Conservation (phyloP, 2,888 invertebrate species). For the Epirrita christyi region DNA sequence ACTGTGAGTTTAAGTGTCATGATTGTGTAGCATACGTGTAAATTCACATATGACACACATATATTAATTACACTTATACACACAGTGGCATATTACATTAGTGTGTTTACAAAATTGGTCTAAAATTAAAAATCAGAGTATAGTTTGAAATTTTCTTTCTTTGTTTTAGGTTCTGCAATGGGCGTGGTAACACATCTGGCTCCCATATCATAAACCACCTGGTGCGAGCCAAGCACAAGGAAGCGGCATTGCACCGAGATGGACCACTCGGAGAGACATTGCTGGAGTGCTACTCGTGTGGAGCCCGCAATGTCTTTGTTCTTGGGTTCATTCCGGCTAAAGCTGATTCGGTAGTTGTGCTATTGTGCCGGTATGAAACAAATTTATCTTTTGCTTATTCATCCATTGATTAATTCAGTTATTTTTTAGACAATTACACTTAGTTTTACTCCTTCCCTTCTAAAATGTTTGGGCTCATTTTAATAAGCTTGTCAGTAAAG, state of each 20-base stretch:
- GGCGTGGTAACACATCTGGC: constrained; percentile 98
- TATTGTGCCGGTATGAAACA: constrained; percentile 91
- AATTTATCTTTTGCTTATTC: neutral
- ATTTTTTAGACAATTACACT: no score
- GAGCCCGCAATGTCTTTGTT: constrained; percentile 98
- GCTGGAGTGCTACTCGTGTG: constrained; percentile 99
- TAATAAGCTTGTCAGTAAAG: no score
- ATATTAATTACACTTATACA: no score
- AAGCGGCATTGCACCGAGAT: constrained; percentile 98
- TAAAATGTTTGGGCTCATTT: no score
- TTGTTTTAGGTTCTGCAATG: constrained; percentile 94
- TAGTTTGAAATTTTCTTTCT: neutral
- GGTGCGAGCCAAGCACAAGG: constrained; percentile 99
- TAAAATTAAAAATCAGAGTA: neutral
- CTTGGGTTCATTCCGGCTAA: constrained; percentile 99
- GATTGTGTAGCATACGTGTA: no score
- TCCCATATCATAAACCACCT: constrained; percentile 99
- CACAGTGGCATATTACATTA: no score
- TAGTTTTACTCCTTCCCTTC: no score
- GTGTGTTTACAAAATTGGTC: neutral
- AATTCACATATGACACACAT: no score
- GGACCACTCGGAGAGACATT: constrained; percentile 99
- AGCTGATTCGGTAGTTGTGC: constrained; percentile 98
- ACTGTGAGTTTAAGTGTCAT: no score
- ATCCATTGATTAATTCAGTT: no score